A percentile compares a stretch with the other conserved stretches of the same genome.
These are phyloP conservation scores for Diceros bicornis DNA, from an alignment of 2,797 vertebrate species.

Conservation along the genomic window DNA sequence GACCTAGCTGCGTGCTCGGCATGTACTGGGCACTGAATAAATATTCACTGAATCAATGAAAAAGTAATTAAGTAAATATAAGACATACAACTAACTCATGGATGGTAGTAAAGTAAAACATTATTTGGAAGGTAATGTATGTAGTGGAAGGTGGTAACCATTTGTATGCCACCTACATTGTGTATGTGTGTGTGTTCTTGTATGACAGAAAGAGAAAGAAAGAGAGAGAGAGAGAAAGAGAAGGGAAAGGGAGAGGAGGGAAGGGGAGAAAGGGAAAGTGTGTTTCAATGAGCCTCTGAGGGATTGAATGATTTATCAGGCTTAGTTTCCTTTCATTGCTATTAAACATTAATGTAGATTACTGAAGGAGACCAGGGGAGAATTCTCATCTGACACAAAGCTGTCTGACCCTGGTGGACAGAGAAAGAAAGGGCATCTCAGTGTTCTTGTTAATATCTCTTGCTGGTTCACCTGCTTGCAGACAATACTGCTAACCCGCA, in stretches of 20 bases:
- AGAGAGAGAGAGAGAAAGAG: too few species aligned
- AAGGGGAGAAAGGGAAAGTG: background rate
- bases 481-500: background rate
- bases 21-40: background rate
- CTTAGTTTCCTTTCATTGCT: background rate
- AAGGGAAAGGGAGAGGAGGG: background rate
- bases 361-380: background rate
- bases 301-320: background rate
- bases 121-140: background rate
- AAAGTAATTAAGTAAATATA: background rate
- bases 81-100: background rate
- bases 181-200: background rate
- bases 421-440: background rate
- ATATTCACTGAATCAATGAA: background rate
- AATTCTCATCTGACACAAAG: background rate
- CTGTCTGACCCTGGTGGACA: background rate
- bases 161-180: background rate
- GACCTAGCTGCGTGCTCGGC: background rate
- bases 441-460: background rate
- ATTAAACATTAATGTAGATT: background rate
- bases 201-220: too few species aligned
- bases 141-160: background rate
- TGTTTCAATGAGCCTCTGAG: background rate
- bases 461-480: background rate
- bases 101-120: background rate